phyloP scores from a whole-genome alignment of 2,113 vertebrate genomes.

The Elanoides forficatus region DNA sequence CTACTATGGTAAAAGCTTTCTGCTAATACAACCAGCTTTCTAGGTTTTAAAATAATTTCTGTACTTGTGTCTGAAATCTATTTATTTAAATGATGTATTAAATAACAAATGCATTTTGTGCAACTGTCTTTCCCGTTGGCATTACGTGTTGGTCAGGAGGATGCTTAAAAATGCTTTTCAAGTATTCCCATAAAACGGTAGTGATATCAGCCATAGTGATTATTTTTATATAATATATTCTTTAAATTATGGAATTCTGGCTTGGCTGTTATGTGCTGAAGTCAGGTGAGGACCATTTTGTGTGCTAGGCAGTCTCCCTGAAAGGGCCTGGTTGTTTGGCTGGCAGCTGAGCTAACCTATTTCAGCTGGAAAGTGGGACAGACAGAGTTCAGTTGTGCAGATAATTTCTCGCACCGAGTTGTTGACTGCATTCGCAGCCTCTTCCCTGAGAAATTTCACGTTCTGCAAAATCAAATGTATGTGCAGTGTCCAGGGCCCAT shows the following conservation, averaged over 20 bases:
- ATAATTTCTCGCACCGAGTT: neutral
- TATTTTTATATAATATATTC: neutral
- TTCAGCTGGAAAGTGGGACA: slow-evolving; percentile 7
- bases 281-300: neutral
- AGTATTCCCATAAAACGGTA: neutral
- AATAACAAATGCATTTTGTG: neutral
- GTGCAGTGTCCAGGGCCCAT: neutral
- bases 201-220: neutral
- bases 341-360: neutral
- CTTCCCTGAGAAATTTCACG: neutral
- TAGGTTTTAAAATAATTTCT: neutral
- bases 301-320: neutral
- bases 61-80: neutral
- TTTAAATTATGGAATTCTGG: neutral
- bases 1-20: neutral
- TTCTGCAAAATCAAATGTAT: neutral
- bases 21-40: neutral
- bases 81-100: neutral
- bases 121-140: neutral
- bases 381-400: slow-evolving; percentile 18
- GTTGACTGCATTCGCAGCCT: neutral
- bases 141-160: neutral
- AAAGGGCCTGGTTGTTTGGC: neutral
- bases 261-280: neutral
- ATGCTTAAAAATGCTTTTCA: neutral